Evolutionary conservation across 2,113 vertebrate genomes (phyloP).

Genomic region (Tachysurus fulvidraco): DNA sequence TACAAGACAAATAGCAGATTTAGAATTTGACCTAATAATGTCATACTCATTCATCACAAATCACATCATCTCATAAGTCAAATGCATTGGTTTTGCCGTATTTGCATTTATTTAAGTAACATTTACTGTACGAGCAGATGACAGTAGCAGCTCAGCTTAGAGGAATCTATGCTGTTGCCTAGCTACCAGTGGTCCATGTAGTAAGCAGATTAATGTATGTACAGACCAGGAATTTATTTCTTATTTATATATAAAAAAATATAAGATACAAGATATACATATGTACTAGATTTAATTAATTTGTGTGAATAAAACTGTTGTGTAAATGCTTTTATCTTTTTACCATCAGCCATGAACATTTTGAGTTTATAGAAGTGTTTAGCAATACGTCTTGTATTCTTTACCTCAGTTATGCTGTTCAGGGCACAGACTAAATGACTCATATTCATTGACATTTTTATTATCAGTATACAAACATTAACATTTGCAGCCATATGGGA

Average conservation of each 20-base stretch:
- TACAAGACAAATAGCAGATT: background rate
- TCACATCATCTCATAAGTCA: background rate
- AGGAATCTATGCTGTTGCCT: slow-evolving; percentile 13
- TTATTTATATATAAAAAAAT: too few species aligned
- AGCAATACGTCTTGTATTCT: background rate
- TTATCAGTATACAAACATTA: background rate
- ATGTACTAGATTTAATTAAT: background rate
- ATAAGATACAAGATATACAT: background rate
- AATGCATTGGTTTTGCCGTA: background rate
- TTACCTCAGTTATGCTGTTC: background rate
- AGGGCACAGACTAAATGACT: background rate
- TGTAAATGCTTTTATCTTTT: background rate
- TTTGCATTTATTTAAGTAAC: background rate
- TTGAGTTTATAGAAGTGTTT: background rate
- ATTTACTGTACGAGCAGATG: background rate
- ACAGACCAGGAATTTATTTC: background rate
- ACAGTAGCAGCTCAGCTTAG: background rate
- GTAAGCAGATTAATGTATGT: background rate
- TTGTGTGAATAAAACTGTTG: background rate
- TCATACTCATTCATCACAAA: background rate
- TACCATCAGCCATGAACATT: background rate
- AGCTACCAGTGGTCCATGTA: background rate
- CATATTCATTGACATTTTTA: slow-evolving; percentile 9
- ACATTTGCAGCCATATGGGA: background rate
- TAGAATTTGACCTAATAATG: background rate